These are phyloP conservation scores for Xylota segnis DNA, from an alignment of 2,888 invertebrate species.

Conservation along the genomic window DNA sequence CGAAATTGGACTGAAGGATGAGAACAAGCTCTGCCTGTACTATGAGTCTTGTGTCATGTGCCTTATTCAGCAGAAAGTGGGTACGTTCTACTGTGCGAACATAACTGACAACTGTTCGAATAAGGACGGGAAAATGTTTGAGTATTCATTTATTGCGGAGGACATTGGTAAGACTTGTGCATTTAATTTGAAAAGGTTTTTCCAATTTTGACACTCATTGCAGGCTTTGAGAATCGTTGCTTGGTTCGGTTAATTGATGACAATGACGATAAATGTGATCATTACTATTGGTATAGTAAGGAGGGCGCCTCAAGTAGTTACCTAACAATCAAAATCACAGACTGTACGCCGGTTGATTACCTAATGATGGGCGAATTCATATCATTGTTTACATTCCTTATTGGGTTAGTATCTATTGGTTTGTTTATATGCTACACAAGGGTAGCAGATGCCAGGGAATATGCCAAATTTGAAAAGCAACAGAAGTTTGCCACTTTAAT, in stretches of 20 bases:
- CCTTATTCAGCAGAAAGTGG: conserved; percentile 80
- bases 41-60: conserved; percentile 83
- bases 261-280: conserved; percentile 81
- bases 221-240: conserved; percentile 79
- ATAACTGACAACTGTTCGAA: conserved; percentile 79
- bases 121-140: conserved; percentile 79
- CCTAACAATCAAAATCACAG: conserved; percentile 79
- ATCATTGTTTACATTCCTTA: conserved; percentile 84
- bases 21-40: conserved; percentile 82
- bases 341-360: conserved; percentile 79
- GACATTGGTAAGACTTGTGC: conserved; percentile 76
- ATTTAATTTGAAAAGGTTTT: not conserved
- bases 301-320: conserved; percentile 78
- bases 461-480: conserved; percentile 85
- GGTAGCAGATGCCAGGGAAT: conserved; percentile 86
- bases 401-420: conserved; percentile 85
- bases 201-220: not conserved
- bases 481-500: conserved; percentile 83
- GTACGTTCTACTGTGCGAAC: conserved; percentile 78
- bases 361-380: conserved; percentile 81
- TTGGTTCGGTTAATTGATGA: conserved; percentile 81
- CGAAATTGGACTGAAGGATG: conserved; percentile 80
- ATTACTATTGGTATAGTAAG: conserved; percentile 81
- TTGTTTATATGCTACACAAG: conserved; percentile 84
- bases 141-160: conserved; percentile 79